Percentiles rank a stretch among this genome's conserved stretches.
Evolutionary conservation across 2,797 vertebrate species (phyloP).

Genomic region (Acomys russatus): DNA sequence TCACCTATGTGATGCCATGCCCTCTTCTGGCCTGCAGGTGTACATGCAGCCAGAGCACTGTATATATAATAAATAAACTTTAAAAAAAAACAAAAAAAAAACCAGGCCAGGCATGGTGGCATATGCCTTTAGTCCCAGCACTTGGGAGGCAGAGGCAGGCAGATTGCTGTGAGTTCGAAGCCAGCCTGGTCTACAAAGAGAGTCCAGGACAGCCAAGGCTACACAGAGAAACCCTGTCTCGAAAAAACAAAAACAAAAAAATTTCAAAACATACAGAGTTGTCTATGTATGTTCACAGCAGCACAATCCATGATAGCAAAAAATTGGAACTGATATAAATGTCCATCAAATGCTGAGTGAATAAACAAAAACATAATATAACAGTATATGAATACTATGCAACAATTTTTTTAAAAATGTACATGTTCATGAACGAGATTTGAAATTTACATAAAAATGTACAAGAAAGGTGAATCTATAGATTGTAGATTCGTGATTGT

Average conservation of each 20-base stretch:
- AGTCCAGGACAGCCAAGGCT: too few species aligned
- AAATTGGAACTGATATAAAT: slow-evolving; percentile 41
- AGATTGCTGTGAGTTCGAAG: too few species aligned
- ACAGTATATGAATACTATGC: background rate
- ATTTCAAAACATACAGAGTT: background rate
- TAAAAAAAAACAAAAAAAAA: too few species aligned
- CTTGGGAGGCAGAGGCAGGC: too few species aligned
- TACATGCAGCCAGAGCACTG: too few species aligned
- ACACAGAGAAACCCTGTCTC: background rate
- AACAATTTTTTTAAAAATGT: slow-evolving; percentile 16
- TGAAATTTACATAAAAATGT: slow-evolving; percentile 18
- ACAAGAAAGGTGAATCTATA: slow-evolving; percentile 5
- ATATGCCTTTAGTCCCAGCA: too few species aligned
- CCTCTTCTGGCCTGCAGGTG: too few species aligned
- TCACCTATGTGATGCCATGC: too few species aligned
- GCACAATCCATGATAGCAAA: background rate
- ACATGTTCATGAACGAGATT: background rate
- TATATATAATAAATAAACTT: too few species aligned
- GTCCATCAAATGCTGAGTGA: background rate
- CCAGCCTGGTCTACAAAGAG: too few species aligned
- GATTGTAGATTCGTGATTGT: background rate
- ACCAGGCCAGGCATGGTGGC: too few species aligned
- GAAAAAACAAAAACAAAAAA: too few species aligned
- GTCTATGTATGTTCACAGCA: background rate
- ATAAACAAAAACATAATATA: background rate